Percentiles rank a stretch among this genome's conserved stretches.
phyloP scores from a whole-genome alignment of 2,888 invertebrate species.

The Brassicogethes aeneus region DNA sequence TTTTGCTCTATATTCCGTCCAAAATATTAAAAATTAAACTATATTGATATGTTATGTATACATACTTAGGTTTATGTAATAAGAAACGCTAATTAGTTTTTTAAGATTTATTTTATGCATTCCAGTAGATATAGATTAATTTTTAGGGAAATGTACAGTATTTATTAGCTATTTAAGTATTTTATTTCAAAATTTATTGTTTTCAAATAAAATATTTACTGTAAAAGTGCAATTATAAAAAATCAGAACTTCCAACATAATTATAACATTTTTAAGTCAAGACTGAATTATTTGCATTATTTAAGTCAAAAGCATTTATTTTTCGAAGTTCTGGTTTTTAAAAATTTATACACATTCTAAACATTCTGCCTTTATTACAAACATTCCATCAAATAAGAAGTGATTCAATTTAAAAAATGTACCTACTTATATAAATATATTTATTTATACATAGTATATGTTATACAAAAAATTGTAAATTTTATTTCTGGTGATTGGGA shows the following conservation, averaged over 20 bases:
- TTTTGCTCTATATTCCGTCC: not conserved
- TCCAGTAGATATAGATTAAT: conserved; percentile 14
- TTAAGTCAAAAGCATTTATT: not conserved
- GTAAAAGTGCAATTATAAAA: not conserved
- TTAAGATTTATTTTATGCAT: conserved; percentile 18
- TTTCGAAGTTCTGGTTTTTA: not conserved
- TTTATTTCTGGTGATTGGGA: not conserved
- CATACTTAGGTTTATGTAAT: not conserved
- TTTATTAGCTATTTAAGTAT: not conserved
- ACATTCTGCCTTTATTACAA: not conserved
- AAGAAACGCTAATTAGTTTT: not conserved
- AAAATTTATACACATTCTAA: not conserved
- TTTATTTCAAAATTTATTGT: not conserved
- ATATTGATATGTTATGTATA: not conserved
- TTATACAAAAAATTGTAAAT: not conserved
- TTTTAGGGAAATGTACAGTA: not conserved
- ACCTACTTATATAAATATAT: not conserved
- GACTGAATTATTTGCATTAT: not conserved
- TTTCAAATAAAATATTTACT: not conserved
- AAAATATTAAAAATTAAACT: not conserved
- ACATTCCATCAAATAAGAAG: not conserved
- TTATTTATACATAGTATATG: not conserved
- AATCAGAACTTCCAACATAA: not conserved
- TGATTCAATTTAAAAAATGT: not conserved
- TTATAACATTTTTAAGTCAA: not conserved